Percentiles rank a stretch among this genome's conserved stretches.
Evolutionary conservation across 2,888 invertebrate genomes (phyloP).

Genomic region (Anaspis maculata): DNA sequence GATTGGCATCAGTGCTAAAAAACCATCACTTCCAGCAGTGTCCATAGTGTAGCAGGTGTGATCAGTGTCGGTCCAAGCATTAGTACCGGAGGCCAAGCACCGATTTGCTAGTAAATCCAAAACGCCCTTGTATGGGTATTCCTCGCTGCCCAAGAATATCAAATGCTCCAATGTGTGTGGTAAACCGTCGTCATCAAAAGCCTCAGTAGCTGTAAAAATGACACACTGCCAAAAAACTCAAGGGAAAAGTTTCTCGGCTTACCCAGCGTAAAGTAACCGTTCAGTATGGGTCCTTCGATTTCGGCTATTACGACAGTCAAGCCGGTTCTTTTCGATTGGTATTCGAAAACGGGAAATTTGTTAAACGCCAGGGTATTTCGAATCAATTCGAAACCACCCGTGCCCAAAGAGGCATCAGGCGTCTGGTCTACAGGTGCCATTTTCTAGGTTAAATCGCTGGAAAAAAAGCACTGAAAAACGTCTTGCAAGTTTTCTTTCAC

Average conservation of each 20-base stretch:
- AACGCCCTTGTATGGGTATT: conserved; percentile 84
- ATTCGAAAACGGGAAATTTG: conserved; percentile 71
- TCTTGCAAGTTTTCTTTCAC: no score
- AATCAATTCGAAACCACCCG: conserved; percentile 47
- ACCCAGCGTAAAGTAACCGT: conserved; percentile 83
- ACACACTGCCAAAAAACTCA: no score
- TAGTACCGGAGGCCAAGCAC: conserved; percentile 84
- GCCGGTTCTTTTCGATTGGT: conserved; percentile 70
- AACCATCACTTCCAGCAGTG: conserved; percentile 81
- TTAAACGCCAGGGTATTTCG: conserved; percentile 61
- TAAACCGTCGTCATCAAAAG: conserved; percentile 84
- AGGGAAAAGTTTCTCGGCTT: no score
- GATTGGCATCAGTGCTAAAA: conserved; percentile 79
- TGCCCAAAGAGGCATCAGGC: conserved; percentile 33
- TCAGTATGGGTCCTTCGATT: conserved; percentile 84
- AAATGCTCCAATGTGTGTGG: conserved; percentile 91
- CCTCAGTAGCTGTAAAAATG: conserved; percentile 89
- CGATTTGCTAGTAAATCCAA: conserved; percentile 82
- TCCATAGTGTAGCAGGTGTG: conserved; percentile 86
- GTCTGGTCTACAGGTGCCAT: conserved; percentile 35
- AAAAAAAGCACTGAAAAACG: background rate
- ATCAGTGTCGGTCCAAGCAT: conserved; percentile 83
- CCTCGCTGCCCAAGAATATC: conserved; percentile 82
- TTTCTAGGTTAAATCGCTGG: background rate
- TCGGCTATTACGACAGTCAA: conserved; percentile 75